phyloP scores from a whole-genome alignment of 1,140 invertebrate genomes.

The Drosophila willistoni region DNA sequence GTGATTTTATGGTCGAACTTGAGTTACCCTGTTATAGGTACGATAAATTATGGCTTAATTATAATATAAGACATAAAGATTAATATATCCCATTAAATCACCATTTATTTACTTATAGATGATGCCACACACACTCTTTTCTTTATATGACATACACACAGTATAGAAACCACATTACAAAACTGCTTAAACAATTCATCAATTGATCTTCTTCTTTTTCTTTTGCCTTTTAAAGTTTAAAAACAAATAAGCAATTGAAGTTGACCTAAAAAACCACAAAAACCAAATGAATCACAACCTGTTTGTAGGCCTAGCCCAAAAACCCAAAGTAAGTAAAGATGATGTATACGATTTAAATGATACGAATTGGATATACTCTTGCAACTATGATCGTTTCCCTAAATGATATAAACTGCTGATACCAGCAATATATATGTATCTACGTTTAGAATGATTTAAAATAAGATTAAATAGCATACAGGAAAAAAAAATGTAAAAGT shows the following conservation, averaged over 20 bases:
- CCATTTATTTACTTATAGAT: too few species aligned
- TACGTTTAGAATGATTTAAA: too few species aligned
- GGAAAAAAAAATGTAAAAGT: too few species aligned
- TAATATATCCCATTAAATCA: too few species aligned
- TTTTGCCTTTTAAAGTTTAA: neutral
- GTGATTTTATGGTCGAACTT: neutral
- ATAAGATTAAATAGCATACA: too few species aligned
- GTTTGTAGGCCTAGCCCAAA: slow-evolving; percentile 12
- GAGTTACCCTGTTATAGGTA: neutral
- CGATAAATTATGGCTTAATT: too few species aligned
- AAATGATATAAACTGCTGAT: too few species aligned
- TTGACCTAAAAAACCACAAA: slow-evolving; percentile 5
- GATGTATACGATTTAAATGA: neutral
- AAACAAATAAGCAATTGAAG: slow-evolving; percentile 7
- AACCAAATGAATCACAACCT: slow-evolving; percentile 9
- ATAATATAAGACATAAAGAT: too few species aligned
- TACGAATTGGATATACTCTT: neutral
- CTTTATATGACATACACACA: too few species aligned
- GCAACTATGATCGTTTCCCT: too few species aligned
- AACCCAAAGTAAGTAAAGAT: neutral
- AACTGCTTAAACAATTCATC: slow-evolving; percentile 14
- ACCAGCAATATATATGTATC: too few species aligned
- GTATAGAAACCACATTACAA: slow-evolving; percentile 2
- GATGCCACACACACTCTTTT: too few species aligned
- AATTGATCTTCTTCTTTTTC: slow-evolving; percentile 1